Evolutionary conservation across 1,140 invertebrate genomes (phyloP).

Genomic region (Scaptomyza pallida): DNA sequence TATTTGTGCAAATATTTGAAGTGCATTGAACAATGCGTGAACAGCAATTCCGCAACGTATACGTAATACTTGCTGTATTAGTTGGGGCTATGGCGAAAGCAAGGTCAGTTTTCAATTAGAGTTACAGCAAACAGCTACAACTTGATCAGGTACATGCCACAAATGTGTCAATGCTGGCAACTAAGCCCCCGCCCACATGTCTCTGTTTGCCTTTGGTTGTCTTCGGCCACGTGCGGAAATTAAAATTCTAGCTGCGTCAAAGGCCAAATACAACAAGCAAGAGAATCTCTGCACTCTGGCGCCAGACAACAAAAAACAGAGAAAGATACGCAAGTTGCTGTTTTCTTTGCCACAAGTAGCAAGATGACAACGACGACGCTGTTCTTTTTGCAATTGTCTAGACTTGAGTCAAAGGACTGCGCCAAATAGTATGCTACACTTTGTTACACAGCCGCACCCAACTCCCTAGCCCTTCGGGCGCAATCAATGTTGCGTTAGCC

Average conservation of each 20-base stretch:
- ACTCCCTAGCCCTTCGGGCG: constrained; percentile 10
- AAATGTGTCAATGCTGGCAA: too few species aligned
- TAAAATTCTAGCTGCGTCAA: constrained; percentile 67
- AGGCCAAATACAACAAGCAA: constrained; percentile 19
- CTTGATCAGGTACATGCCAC: neutral
- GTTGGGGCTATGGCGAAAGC: neutral
- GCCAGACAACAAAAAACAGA: constrained; percentile 32
- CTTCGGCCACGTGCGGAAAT: constrained; percentile 68
- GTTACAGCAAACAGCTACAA: neutral
- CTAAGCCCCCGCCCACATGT: too few species aligned
- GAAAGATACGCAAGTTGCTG: constrained; percentile 6
- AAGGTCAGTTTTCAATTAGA: constrained; percentile 15
- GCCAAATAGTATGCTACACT: constrained; percentile 45
- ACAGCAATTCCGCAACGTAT: constrained; percentile 47
- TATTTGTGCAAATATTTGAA: constrained; percentile 70
- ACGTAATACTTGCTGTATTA: constrained; percentile 12
- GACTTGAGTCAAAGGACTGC: constrained; percentile 73
- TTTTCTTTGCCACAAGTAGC: constrained; percentile 33
- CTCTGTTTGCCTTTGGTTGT: too few species aligned
- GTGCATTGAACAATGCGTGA: constrained; percentile 64
- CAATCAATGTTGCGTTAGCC: constrained; percentile 46
- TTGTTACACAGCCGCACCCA: constrained; percentile 36
- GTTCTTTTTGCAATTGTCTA: constrained; percentile 54
- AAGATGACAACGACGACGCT: neutral
- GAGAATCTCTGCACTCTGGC: constrained; percentile 25